These are phyloP conservation scores for Bos taurus DNA, from an alignment of 2,113 vertebrate species.

Conservation along the genomic window ARS-UCD2.0 NC_037328.1:139086501-139087000, in stretches of 20 bases:
- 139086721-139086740: neutral
- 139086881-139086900: neutral
- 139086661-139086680: neutral
- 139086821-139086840: neutral
- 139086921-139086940: neutral
- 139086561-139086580: neutral
- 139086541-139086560: neutral
- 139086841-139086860: neutral
- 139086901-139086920: neutral
- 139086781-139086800: neutral
- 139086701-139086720: neutral
- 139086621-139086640: neutral
- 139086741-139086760: neutral
- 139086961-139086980: neutral
- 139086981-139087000: neutral
- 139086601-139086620: neutral
- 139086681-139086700: neutral
- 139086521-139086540: neutral
- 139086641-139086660: neutral
- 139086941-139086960: neutral
- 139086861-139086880: rapidly evolving
- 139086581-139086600: neutral
- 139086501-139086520: neutral
- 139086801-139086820: neutral
- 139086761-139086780: neutral